phyloP scores from a whole-genome alignment of 2,113 vertebrate genomes.

The Charina bottae region DNA sequence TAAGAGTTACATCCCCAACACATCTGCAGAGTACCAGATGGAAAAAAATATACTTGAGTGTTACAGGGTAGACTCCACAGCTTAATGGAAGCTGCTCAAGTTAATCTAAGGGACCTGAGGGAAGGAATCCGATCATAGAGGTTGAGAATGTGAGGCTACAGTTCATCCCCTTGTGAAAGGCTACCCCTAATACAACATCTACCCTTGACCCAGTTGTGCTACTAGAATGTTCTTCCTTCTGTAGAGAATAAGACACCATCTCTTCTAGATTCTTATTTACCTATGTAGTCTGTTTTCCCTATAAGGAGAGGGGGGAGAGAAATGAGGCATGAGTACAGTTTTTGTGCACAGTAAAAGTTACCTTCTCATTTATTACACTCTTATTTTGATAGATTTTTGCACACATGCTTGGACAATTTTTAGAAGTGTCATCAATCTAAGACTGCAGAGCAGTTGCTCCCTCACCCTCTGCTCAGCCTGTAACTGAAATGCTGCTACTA shows the following conservation, averaged over 20 bases:
- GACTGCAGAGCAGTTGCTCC: conserved; percentile 48
- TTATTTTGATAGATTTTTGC: conserved; percentile 64
- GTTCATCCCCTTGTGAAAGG: background rate
- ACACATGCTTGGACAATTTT: conserved; percentile 63
- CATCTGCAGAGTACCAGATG: background rate
- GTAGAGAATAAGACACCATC: background rate
- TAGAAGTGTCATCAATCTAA: conserved; percentile 64
- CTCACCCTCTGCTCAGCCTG: conserved; percentile 39
- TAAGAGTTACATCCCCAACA: background rate
- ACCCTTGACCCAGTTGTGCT: background rate
- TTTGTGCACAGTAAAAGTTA: conserved; percentile 62
- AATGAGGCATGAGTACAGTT: conserved; percentile 62
- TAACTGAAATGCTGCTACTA: conserved; percentile 65
- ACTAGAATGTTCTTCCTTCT: background rate
- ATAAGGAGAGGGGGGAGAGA: conserved; percentile 29
- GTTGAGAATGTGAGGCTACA: background rate
- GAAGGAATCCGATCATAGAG: background rate
- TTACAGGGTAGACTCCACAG: background rate
- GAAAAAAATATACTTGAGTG: background rate
- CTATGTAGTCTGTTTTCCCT: conserved; percentile 40
- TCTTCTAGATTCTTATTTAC: conserved; percentile 22
- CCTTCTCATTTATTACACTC: conserved; percentile 72
- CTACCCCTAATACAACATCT: background rate
- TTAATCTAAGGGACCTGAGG: background rate
- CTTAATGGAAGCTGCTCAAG: background rate